Percentiles rank a stretch among this genome's conserved stretches.
These are phyloP conservation scores for Lithodes maja DNA, from an alignment of 2,888 invertebrate species.

Conservation along the genomic window DNA sequence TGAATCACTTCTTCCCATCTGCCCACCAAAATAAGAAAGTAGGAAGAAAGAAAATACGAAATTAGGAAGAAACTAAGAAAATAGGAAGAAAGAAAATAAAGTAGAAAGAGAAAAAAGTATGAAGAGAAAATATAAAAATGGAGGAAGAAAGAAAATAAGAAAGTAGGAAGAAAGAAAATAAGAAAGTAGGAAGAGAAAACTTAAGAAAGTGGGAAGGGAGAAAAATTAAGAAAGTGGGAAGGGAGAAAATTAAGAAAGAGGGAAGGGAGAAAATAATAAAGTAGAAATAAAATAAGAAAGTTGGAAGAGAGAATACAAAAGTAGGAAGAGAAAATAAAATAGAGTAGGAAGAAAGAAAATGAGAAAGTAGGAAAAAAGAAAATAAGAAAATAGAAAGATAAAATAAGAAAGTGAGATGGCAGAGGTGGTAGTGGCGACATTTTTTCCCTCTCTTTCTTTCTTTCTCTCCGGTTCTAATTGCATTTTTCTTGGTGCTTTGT, in stretches of 20 bases:
- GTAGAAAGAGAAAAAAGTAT: not conserved
- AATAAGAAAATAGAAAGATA: not conserved
- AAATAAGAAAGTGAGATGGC: not conserved
- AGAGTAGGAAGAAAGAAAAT: not conserved
- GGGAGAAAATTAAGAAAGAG: not conserved
- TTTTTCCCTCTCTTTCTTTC: not conserved
- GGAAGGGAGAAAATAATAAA: not conserved
- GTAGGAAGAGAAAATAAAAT: not conserved
- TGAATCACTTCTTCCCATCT: no score
- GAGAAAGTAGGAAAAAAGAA: not conserved
- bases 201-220: not conserved
- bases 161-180: not conserved
- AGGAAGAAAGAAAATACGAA: not conserved
- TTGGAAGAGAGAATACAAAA: not conserved
- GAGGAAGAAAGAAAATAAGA: not conserved
- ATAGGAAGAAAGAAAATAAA: not conserved
- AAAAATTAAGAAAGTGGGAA: not conserved
- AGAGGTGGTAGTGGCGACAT: not conserved
- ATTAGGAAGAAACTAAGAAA: not conserved
- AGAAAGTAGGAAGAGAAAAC: not conserved
- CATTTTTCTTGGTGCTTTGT: conserved; percentile 1
- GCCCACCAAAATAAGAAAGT: no score
- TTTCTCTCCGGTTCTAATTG: not conserved
- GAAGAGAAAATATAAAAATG: not conserved
- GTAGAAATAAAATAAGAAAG: not conserved